Percentiles rank a stretch among this genome's conserved stretches.
Evolutionary conservation across 2,113 vertebrate genomes (phyloP).

Genomic region (Octodon degus): DNA sequence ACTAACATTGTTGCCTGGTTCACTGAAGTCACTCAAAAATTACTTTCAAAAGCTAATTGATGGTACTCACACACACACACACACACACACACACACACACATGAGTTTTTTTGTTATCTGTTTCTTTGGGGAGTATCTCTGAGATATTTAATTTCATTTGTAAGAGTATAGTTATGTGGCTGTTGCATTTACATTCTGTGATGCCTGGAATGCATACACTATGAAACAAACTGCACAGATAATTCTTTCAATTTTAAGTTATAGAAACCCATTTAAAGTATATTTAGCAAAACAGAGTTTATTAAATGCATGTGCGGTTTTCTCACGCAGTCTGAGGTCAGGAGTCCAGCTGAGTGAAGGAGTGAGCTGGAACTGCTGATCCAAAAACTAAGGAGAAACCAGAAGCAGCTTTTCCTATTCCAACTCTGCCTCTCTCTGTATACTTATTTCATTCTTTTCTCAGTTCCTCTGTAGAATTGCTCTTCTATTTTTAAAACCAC

Average conservation of each 20-base stretch:
- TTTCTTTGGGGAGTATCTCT: neutral
- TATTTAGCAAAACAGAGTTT: slow-evolving; percentile 5
- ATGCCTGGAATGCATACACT: neutral
- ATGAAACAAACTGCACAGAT: neutral
- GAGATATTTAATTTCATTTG: slow-evolving; percentile 14
- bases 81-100: neutral
- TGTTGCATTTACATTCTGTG: neutral
- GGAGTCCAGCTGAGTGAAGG: neutral
- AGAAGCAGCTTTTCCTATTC: slow-evolving; percentile 2
- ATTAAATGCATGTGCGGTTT: neutral
- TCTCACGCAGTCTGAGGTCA: neutral
- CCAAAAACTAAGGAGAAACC: neutral
- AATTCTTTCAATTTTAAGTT: neutral
- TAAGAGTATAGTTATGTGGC: neutral
- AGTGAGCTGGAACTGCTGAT: neutral
- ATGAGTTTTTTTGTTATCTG: neutral
- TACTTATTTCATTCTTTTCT: slow-evolving; percentile 22
- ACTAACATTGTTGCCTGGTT: neutral
- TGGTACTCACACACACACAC: neutral
- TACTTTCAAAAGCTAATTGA: neutral
- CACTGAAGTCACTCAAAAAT: neutral
- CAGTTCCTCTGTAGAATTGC: neutral
- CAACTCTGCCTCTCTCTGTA: neutral
- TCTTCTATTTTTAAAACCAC: slow-evolving; percentile 47
- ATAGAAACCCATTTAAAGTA: neutral